These are phyloP conservation scores for Zosterops pallidus DNA, from an alignment of 2,113 vertebrate species.

Conservation along the genomic window DNA sequence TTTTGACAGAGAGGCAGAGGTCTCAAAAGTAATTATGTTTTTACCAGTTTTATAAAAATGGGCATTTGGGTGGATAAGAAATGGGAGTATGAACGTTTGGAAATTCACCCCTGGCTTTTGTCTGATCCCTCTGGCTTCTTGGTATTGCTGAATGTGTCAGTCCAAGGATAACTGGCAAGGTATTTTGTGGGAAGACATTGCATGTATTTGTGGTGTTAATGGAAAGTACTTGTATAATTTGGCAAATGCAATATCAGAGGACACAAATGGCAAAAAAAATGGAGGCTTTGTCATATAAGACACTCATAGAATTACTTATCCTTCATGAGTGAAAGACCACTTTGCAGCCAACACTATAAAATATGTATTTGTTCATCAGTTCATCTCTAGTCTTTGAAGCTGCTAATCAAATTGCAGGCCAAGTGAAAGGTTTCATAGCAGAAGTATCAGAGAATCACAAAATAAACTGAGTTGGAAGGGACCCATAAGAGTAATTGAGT, in stretches of 20 bases:
- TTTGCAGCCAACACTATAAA: background rate
- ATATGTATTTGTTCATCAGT: background rate
- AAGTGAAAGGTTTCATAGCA: background rate
- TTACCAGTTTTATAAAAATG: slow-evolving; percentile 18
- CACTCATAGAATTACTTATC: background rate
- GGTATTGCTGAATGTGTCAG: background rate
- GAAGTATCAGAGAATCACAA: background rate
- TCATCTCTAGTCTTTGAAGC: background rate
- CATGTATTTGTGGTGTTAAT: background rate
- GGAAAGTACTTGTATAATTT: background rate
- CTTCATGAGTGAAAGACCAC: background rate
- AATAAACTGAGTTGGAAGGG: background rate
- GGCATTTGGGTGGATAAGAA: background rate
- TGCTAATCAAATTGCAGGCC: background rate
- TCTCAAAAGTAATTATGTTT: slow-evolving; percentile 58
- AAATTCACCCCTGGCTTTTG: slow-evolving; percentile 23
- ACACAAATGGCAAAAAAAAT: background rate
- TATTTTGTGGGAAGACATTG: background rate
- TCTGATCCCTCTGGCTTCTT: slow-evolving; percentile 31
- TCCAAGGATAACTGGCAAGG: background rate
- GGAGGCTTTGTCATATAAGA: background rate
- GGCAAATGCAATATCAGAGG: background rate
- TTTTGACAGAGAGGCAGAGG: slow-evolving; percentile 23
- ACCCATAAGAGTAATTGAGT: background rate
- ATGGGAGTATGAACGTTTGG: background rate